Conservation (phyloP, 2,113 vertebrate species). For the Chrysochloris asiatica region DNA sequence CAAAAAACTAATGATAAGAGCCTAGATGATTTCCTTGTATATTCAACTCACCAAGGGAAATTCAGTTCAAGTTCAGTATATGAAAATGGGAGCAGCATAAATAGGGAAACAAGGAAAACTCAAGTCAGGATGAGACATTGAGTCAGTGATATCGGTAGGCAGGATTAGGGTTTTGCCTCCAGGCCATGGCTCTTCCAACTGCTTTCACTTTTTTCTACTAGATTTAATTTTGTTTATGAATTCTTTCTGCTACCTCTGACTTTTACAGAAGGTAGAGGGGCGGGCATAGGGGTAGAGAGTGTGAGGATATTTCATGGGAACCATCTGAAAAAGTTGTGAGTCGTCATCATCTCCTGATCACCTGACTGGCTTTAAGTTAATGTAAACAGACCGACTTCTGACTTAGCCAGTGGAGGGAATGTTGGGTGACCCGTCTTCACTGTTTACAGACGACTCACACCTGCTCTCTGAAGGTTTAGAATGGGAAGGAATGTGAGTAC, state of each 20-base stretch:
- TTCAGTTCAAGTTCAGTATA: no score
- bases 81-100: no score
- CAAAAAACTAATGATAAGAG: no score
- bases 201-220: neutral
- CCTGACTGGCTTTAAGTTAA: neutral
- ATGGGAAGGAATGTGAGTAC: neutral
- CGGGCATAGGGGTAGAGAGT: neutral
- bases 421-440: conserved; percentile 10
- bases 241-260: neutral
- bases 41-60: no score
- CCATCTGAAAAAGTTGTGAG: conserved; percentile 1
- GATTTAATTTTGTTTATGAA: neutral
- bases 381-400: neutral
- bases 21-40: no score
- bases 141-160: neutral
- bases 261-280: neutral
- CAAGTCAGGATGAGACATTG: no score
- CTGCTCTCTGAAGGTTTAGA: conserved; percentile 29
- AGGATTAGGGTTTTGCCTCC: neutral
- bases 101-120: no score
- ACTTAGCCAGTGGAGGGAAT: neutral
- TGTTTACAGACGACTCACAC: conserved; percentile 64
- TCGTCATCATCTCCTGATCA: neutral
- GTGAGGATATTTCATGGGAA: neutral
- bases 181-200: neutral